Evolutionary conservation across 2,113 vertebrate species (phyloP).

Genomic region (Turdus rufiventris): DNA sequence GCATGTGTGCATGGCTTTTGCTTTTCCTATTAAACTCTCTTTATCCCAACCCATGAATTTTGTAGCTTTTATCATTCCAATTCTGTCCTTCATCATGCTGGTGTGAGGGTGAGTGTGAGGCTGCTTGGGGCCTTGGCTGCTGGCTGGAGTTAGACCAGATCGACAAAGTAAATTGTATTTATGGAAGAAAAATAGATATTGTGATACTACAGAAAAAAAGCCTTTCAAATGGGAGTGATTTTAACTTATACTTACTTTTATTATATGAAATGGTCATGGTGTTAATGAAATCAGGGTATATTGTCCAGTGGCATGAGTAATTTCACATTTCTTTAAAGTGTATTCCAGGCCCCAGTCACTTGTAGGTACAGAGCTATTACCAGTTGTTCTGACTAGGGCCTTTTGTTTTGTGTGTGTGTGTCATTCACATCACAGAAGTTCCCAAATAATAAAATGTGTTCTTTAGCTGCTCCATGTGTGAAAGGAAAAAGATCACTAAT

Average conservation of each 20-base stretch:
- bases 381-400: neutral
- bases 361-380: neutral
- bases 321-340: neutral
- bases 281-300: neutral
- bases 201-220: neutral
- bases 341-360: neutral
- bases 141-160: neutral
- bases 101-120: rapidly evolving
- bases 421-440: neutral
- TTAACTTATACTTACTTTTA: neutral
- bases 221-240: neutral
- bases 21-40: neutral
- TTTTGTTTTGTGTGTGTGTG: rapidly evolving
- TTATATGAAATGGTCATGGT: neutral
- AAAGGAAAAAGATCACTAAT: neutral
- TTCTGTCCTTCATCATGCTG: neutral
- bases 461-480: neutral
- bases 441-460: neutral
- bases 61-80: neutral
- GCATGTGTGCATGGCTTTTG: neutral
- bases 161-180: neutral
- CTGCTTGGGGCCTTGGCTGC: rapidly evolving
- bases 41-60: neutral
- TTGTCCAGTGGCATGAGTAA: neutral
- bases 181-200: neutral